These are phyloP conservation scores for Corydoras sp. DNA, from an alignment of 2,113 vertebrate genomes.

Conservation along the genomic window DNA sequence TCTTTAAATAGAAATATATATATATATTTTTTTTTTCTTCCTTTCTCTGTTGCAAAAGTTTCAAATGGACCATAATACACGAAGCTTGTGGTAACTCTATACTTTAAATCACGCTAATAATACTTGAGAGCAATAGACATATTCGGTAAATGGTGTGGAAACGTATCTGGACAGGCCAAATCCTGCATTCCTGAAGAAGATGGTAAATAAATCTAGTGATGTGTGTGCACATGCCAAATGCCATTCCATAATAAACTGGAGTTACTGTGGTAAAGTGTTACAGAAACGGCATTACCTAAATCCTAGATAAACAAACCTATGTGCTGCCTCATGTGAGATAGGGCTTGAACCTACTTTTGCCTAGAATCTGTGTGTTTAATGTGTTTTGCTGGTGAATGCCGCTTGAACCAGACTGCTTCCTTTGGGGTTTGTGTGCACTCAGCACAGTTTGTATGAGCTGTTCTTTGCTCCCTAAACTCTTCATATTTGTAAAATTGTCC, in stretches of 20 bases:
- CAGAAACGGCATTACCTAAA: not conserved
- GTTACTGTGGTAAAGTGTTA: constrained; percentile 5
- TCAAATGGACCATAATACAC: not conserved
- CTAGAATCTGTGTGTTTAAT: not conserved
- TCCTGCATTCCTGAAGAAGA: not conserved
- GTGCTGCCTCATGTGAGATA: constrained; percentile 18
- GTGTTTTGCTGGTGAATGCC: too few species aligned
- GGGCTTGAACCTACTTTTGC: constrained; percentile 15
- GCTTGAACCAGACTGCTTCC: constrained; percentile 4
- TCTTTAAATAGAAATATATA: not conserved
- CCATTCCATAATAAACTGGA: constrained; percentile 8
- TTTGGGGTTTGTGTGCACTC: not conserved
- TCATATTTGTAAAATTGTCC: too few species aligned
- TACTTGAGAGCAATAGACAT: not conserved
- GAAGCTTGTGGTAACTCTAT: not conserved
- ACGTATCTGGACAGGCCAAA: not conserved
- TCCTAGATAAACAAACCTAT: not conserved
- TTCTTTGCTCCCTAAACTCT: too few species aligned
- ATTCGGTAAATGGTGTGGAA: not conserved
- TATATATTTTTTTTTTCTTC: not conserved
- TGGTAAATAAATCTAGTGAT: not conserved
- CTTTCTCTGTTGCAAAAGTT: not conserved
- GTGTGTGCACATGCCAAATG: constrained; percentile 8
- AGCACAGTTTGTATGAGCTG: too few species aligned
- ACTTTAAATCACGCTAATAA: not conserved